Evolutionary conservation across 2,113 vertebrate genomes (phyloP), one percentile per base, ranked within the genome.

Genomic region (Mugil cephalus): DNA sequence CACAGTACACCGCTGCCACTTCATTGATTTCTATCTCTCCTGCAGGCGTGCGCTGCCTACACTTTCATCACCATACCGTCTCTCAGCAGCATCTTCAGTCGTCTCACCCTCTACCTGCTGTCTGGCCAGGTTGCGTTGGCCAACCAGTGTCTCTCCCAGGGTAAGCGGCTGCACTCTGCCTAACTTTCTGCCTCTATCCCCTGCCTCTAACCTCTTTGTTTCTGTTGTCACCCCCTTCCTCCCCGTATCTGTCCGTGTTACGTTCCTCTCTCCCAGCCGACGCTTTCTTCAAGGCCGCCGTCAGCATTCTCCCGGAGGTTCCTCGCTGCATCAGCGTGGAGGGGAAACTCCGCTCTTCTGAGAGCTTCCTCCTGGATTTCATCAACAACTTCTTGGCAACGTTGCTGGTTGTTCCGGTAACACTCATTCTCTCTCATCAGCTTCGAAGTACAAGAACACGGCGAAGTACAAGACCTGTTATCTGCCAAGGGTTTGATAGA

Each of bases 51-150:
- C 15, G 97, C 98, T 13, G 97, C 98, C 67, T 99, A 98, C 92
- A 97, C 96, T 85, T 99, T 99, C 93, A 99, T 99, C 82, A 99
- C 97, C 75, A 96, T 99, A 79, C 98, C 98, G 4, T 99, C 98
- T 14, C 93, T 99, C 83, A 95, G 88, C 69, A 93, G 94, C 34
- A 96, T 99, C 92, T 99, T 99, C 87, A 94, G 92, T 0, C 95
- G 96, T 0, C 96, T 99, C 62, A 96, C 95, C 77, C 95, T 99
- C 56, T 99, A 99, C 58, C 91, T 99, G 65, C 93, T 96, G 19
- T 98, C 98, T 0, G 98, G 97, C 36, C 98, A 99, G 89, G 96
- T 99, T 7, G 97, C 98, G 15, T 77, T 99, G 89, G 96, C 96
- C 88, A 99, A 99, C 85, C 98, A 98, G 93, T 99, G 98, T 91